Base-by-base conservation (phyloP, 1,140 invertebrate genomes). In the Oedothorax gibbosus region DNA sequence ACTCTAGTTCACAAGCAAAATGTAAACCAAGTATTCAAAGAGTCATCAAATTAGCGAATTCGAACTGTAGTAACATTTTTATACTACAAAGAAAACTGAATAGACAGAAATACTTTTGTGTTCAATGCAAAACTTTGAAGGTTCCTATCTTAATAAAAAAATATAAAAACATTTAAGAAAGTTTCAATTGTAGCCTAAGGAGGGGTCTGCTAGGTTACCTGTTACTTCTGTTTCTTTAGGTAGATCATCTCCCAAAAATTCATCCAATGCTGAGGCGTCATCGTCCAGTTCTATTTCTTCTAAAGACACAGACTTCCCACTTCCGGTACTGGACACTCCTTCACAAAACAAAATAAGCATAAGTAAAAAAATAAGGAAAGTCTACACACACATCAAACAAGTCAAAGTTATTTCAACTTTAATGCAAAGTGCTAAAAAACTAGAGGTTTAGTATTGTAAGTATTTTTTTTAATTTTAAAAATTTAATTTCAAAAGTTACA, bases 261-360 rank as follows among this genome's bases (percentile, higher is more conserved):
- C 72, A 50, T 76, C 65, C 50, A 84, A 84, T 15, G 81, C 81
- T 7, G 72, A 76, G 0, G 20, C 64, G 60, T 84, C 81, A 56
- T 84, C 71, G 7, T 75, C 81, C 21, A 84, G 18, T 35, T 84
- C 81, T 51, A 84, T 84, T 8, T 76, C 72, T 57, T 84, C 81
- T 11, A 84, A 54, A 10, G 81, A 84, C 4, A 84, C 81, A 57
- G 81, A 76, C 10, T 62, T 68, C n/a, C 18, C 72, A 68, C 60
- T 69, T 49, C 72, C 68, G 1, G 11, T 50, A 66, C 81, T 76
- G 4, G 81, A 84, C 2, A 84, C 72, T 20, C 81, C 81, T 84
- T 20, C 18, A 76, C 2, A 21, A 64, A 18, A 21, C 8, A 51
- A 54, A 77, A 12, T 12, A 68, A 35, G 0, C 11, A 21, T 18